phyloP scores from a whole-genome alignment of 2,113 vertebrate genomes.

The Danio rerio region GRCz12tu NC_133192.1:24917001-24917500 shows the following conservation, averaged over 20 bases:
- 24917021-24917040: neutral
- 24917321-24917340: neutral
- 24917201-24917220: neutral
- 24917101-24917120: neutral
- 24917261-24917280: too few species aligned
- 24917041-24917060: neutral
- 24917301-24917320: neutral
- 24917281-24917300: neutral
- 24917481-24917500: neutral
- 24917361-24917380: neutral
- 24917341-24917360: neutral
- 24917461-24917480: conserved; percentile 9
- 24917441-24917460: neutral
- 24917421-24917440: neutral
- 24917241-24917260: too few species aligned
- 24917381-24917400: neutral
- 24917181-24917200: neutral
- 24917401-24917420: conserved; percentile 1
- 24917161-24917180: neutral
- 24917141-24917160: neutral
- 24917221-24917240: neutral
- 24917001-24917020: neutral
- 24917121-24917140: neutral
- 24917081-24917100: neutral
- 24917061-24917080: neutral